A percentile compares a stretch with the other conserved stretches of the same genome.
These are phyloP conservation scores for Aphelocoma coerulescens DNA, from an alignment of 2,113 vertebrate genomes.

Conservation along the genomic window DNA sequence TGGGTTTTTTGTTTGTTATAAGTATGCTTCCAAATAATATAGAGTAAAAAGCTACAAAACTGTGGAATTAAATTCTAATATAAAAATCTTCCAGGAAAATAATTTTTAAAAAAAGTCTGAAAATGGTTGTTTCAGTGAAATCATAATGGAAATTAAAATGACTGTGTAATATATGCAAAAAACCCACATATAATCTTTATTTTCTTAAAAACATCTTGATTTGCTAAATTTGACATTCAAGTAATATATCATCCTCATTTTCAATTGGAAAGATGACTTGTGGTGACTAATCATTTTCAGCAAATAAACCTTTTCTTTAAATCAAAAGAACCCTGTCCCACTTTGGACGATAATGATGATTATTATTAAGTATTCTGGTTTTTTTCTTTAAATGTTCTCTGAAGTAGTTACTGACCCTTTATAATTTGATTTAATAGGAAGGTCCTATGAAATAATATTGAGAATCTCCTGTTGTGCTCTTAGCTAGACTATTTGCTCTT, in stretches of 20 bases:
- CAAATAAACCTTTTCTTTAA: background rate
- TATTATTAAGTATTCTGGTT: background rate
- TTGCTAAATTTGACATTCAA: background rate
- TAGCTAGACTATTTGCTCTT: background rate
- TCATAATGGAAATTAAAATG: background rate
- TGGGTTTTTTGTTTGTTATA: background rate
- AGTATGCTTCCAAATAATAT: background rate
- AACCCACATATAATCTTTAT: background rate
- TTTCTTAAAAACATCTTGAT: background rate
- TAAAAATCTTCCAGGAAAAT: background rate
- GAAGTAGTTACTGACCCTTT: background rate
- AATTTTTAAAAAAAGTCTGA: background rate
- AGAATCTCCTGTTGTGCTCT: background rate
- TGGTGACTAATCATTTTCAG: background rate
- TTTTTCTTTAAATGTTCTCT: background rate
- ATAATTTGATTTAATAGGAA: background rate
- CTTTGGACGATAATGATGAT: background rate
- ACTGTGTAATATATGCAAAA: background rate
- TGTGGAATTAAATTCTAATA: background rate
- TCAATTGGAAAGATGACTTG: background rate
- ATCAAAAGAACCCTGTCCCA: background rate
- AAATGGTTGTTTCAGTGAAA: background rate
- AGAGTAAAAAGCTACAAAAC: background rate
- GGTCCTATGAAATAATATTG: background rate
- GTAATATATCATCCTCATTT: background rate